Base-by-base conservation (phyloP, 2,797 vertebrate species). In the Lagorchestes hirsutus region DNA sequence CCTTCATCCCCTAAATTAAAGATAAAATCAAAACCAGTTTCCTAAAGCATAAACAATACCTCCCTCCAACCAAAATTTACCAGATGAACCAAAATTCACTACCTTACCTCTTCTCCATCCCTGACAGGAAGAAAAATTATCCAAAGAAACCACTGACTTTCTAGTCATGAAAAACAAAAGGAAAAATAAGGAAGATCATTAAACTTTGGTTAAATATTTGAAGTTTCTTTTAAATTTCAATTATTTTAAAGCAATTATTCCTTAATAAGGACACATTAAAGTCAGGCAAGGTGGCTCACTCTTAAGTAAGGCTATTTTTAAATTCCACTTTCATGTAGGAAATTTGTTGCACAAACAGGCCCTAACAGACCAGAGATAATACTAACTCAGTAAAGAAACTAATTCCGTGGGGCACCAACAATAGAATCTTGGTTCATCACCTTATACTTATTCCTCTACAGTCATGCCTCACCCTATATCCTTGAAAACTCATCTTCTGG, bases 21-120 rank as follows among this genome's bases (percentile, higher is more conserved):
- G 92, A 91, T 24, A 87, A 56, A 91, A 46, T 67, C 90, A 54
- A 92, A 96, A 93, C 74, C 87, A 87, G 93, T 52, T 91, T 95
- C 54, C 27, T 94, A 94, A 96, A 91, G 18, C 18, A 82, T 82
- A 82, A 82, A 82, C 67, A 82, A 82, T 2, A 10, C 18, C n/a
- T 82, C 5, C 67, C 59, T 22, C n/a, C 67, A 82, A 82, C 16
- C 67, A 82, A 82, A 82, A 82, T 82, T n/a, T 67, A 34, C 59
- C 31, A 67, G 34, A 67, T 31, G 28, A 59, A 59, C 58, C 58
- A 31, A 59, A 59, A 59, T 59, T 22, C 16, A 8, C 62, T 16
- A 67, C 31, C 34, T 67, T 67, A 67, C 5, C 62, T n/a, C 34
- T 13, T 40, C 34, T n/a, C 34, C 16, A 74, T 6, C 14, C 16